A percentile compares a stretch with the other conserved stretches of the same genome.
phyloP scores from a whole-genome alignment of 1,140 invertebrate species.

The Pantala flavescens region DNA sequence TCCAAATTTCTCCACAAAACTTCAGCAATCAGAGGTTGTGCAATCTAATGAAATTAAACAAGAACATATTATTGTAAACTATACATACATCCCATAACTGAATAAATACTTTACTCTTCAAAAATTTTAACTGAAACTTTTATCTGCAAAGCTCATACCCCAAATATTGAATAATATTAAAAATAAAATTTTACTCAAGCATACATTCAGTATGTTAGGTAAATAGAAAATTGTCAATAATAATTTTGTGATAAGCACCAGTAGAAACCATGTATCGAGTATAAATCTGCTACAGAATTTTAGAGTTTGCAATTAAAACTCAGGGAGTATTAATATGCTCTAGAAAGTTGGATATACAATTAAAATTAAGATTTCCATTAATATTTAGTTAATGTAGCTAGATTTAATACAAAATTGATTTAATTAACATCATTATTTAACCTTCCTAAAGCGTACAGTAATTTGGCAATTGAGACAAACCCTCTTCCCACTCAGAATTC shows the following conservation, averaged over 20 bases:
- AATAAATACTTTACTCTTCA: not conserved
- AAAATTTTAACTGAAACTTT: not conserved
- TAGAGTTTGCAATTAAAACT: too few relatives aligned
- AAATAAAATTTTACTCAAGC: too few relatives aligned
- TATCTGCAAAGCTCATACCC: not conserved
- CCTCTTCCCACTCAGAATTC: not conserved
- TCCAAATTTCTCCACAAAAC: conserved; percentile 33
- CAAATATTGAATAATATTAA: too few relatives aligned
- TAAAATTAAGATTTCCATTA: too few relatives aligned
- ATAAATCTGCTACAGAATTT: too few relatives aligned
- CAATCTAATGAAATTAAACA: conserved; percentile 23
- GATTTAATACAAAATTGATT: not conserved
- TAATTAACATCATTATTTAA: not conserved
- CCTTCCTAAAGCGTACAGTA: not conserved
- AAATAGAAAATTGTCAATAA: not conserved
- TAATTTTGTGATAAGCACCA: too few relatives aligned
- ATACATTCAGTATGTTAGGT: not conserved
- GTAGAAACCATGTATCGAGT: too few relatives aligned
- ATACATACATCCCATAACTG: not conserved
- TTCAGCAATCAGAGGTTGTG: conserved; percentile 31
- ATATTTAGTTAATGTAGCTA: too few relatives aligned
- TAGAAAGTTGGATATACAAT: too few relatives aligned
- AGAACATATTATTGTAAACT: not conserved
- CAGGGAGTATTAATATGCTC: too few relatives aligned
- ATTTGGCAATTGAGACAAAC: not conserved